These are phyloP conservation scores for Drosophila bocki DNA, from an alignment of 1,140 invertebrate species.

Conservation along the genomic window DNA sequence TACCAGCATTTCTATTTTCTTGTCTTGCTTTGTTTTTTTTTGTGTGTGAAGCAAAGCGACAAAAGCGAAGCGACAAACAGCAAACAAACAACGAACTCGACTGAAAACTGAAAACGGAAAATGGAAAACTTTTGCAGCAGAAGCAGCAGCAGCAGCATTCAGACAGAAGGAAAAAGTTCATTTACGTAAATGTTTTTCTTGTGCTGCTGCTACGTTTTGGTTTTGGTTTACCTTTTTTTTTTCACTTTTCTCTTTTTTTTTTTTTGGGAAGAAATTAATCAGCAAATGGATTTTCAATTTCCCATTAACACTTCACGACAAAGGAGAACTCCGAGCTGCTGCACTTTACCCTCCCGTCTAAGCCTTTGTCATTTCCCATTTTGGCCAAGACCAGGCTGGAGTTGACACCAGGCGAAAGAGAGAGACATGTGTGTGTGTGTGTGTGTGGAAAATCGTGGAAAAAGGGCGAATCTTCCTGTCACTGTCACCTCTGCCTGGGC, in stretches of 20 bases:
- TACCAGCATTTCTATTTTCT: conserved; percentile 18
- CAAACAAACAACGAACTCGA: conserved; percentile 56
- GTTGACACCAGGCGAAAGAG: background rate
- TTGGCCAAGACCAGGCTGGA: background rate
- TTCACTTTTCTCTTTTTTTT: background rate
- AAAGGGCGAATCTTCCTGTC: conserved; percentile 68
- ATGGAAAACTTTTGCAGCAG: conserved; percentile 46
- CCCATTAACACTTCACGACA: conserved; percentile 68
- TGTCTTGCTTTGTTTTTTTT: background rate
- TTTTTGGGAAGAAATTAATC: conserved; percentile 73
- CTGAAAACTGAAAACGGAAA: conserved; percentile 47
- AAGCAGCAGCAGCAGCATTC: conserved; percentile 24
- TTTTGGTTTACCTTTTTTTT: conserved; percentile 10
- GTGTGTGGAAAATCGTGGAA: conserved; percentile 22
- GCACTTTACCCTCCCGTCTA: conserved; percentile 10
- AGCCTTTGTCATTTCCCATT: conserved; percentile 42
- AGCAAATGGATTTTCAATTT: conserved; percentile 84
- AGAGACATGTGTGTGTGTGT: background rate
- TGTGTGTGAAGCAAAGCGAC: conserved; percentile 14
- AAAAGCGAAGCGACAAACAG: conserved; percentile 43
- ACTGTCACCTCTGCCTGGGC: conserved; percentile 16
- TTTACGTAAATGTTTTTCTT: conserved; percentile 78
- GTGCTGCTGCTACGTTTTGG: conserved; percentile 33
- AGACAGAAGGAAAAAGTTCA: conserved; percentile 70
- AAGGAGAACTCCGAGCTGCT: conserved; percentile 20